Percentiles rank a stretch among this genome's conserved stretches.
Conservation (phyloP, 2,113 vertebrate genomes). For the Coptodon bakossiorum region DNA sequence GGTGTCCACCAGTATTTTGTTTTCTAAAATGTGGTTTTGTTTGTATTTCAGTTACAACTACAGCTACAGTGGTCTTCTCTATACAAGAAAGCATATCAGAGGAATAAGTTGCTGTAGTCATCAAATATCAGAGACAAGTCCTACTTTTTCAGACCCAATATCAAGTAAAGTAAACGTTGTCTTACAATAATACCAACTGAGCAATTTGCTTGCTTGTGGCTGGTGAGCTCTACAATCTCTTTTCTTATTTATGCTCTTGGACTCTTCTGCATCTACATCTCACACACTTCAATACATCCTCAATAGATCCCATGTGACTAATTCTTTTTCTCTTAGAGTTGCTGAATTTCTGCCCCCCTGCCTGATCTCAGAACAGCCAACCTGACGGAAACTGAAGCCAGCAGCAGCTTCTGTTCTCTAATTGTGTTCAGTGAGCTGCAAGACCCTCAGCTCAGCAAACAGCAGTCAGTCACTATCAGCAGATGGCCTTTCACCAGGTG, state of each 20-base stretch:
- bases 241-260: neutral
- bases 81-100: neutral
- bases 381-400: slow-evolving; percentile 24
- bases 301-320: neutral
- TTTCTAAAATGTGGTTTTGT: neutral
- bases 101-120: neutral
- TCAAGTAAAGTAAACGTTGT: neutral
- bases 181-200: neutral
- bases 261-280: neutral
- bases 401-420: slow-evolving; percentile 5
- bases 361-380: slow-evolving; percentile 15
- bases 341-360: neutral
- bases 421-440: slow-evolving; percentile 50
- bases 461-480: slow-evolving; percentile 18
- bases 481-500: slow-evolving; percentile 16
- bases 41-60: neutral
- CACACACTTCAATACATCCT: neutral
- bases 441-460: slow-evolving; percentile 49
- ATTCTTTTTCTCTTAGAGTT: neutral
- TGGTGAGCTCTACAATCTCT: neutral
- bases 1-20: neutral
- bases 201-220: neutral
- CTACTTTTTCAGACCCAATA: neutral
- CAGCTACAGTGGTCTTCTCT: neutral
- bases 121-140: neutral